These are phyloP conservation scores for Rhagonycha lutea DNA, from an alignment of 2,888 invertebrate species.

Conservation along the genomic window DNA sequence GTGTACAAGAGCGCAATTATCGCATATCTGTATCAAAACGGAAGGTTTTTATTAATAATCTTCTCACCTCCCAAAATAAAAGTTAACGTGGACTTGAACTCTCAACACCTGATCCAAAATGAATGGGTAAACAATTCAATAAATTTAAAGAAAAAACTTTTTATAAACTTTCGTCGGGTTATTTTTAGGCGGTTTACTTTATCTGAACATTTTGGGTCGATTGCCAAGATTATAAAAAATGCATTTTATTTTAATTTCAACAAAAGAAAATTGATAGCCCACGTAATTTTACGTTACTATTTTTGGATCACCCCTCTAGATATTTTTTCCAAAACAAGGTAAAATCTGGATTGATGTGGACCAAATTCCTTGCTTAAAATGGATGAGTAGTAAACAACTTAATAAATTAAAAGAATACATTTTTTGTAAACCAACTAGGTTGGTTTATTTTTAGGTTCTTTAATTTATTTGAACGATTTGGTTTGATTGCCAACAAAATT, in stretches of 20 bases:
- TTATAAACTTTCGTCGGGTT: not conserved
- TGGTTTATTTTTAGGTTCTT: not conserved
- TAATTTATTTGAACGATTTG: not conserved
- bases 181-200: not conserved
- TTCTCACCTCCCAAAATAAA: too few relatives aligned
- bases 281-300: too few relatives aligned
- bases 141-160: not conserved
- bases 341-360: too few relatives aligned
- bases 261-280: conserved; percentile 25
- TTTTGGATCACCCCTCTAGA: too few relatives aligned
- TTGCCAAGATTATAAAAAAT: not conserved
- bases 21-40: not conserved
- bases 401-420: too few relatives aligned
- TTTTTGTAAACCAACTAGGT: not conserved
- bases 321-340: too few relatives aligned
- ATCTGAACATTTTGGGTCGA: not conserved
- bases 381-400: too few relatives aligned
- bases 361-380: too few relatives aligned
- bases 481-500: not conserved
- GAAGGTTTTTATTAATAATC: too few relatives aligned
- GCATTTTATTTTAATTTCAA: conserved; percentile 2
- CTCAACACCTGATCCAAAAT: too few relatives aligned
- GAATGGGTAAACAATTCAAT: not conserved
- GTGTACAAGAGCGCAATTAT: not conserved
- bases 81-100: too few relatives aligned